Conservation (phyloP, 2,888 invertebrate species). For the Apeira syringaria region DNA sequence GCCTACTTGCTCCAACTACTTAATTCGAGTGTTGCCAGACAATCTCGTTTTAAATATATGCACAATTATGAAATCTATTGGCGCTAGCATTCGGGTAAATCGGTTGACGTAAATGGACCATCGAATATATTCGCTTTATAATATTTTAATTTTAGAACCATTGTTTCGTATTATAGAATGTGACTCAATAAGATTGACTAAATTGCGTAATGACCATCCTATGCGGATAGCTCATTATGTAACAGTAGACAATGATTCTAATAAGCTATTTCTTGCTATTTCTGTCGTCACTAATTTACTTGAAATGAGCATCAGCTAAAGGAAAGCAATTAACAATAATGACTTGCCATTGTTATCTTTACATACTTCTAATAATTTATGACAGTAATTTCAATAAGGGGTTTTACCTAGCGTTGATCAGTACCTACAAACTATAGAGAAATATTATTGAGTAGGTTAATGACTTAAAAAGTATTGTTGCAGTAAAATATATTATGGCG, state of each 20-base stretch:
- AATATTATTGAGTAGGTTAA: too few relatives aligned
- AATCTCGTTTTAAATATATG: too few relatives aligned
- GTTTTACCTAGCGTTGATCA: not conserved
- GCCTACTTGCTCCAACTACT: too few relatives aligned
- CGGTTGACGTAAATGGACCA: too few relatives aligned
- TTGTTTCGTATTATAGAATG: too few relatives aligned
- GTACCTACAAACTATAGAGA: not conserved
- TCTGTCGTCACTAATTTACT: slow-evolving; percentile 3
- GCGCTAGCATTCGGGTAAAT: too few relatives aligned
- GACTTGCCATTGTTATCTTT: slow-evolving; percentile 1
- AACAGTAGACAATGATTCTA: slow-evolving; percentile 2
- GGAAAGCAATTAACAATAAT: not conserved
- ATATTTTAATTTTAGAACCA: too few relatives aligned
- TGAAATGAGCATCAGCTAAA: not conserved
- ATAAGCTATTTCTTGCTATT: not conserved
- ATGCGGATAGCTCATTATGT: slow-evolving; percentile 7
- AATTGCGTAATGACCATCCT: not conserved
- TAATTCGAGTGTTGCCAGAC: too few relatives aligned
- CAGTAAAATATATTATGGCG: too few relatives aligned
- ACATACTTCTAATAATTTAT: not conserved
- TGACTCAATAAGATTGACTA: not conserved
- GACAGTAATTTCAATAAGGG: not conserved
- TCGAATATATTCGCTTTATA: too few relatives aligned
- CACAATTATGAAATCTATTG: too few relatives aligned
- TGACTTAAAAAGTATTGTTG: too few relatives aligned